phyloP scores from a whole-genome alignment of 37 sponge, comb jelly and placozoan species.

The Theonella swinhoei region DNA sequence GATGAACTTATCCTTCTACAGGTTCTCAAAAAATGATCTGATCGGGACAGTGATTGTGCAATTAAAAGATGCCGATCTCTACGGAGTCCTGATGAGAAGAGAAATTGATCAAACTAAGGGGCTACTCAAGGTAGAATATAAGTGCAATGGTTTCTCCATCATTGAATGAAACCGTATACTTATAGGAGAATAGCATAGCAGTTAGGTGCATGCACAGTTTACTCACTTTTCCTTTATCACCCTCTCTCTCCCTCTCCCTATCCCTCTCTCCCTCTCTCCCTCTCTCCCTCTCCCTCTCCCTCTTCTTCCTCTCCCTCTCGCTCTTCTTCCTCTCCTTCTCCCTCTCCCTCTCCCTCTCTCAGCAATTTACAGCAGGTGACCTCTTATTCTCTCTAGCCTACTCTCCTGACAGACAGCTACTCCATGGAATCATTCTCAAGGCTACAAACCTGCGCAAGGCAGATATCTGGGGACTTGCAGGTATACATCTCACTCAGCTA shows the following conservation, averaged over 20 bases:
- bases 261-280: too few relatives aligned
- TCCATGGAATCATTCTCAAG: constrained; percentile 47
- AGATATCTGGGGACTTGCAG: constrained; percentile 35
- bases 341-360: too few relatives aligned
- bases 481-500: too few relatives aligned
- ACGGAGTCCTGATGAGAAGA: constrained; percentile 23
- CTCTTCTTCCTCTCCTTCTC: too few relatives aligned
- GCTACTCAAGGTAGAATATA: constrained; percentile 17
- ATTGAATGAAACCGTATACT: too few relatives aligned
- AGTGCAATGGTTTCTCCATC: neutral
- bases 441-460: constrained; percentile 33
- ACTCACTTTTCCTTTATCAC: too few relatives aligned
- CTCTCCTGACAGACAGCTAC: neutral
- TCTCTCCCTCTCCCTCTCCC: too few relatives aligned
- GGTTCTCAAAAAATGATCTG: neutral
- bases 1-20: too few relatives aligned
- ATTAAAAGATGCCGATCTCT: constrained; percentile 42
- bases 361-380: constrained; percentile 39
- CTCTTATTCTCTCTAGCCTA: constrained; percentile 45
- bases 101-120: neutral
- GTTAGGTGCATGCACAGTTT: too few relatives aligned
- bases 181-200: too few relatives aligned
- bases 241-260: too few relatives aligned
- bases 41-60: constrained; percentile 32
- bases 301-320: too few relatives aligned